Base-by-base conservation (phyloP, 1,140 invertebrate species). In the Brachionus rotundiformis region DNA sequence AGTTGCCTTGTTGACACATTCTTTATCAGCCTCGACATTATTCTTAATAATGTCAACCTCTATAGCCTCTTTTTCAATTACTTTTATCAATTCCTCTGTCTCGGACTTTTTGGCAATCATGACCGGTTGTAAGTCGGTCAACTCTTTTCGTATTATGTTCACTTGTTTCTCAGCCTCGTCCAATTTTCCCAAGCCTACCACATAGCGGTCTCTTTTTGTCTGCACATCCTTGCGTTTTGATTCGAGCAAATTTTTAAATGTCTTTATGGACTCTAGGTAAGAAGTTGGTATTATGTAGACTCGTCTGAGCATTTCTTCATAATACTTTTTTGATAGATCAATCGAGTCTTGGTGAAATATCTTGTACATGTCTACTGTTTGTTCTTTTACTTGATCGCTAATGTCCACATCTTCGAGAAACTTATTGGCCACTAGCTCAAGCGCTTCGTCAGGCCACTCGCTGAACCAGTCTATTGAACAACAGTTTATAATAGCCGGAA, bases 361-460 rank as follows among this genome's bases (percentile, higher is more conserved):
- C 83, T 88, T 86, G 83, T 87, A 88, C 85, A 88, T 87, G 44
- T 84, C 83, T 10, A 88, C 86, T 13, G 85, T 84, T 75, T 86
- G 81, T 10, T 84, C 82, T 39, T 87, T 82, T 0, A 87, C 83
- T 81, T 86, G 84, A 13, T 86, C 82, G 6, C 85, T 84, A 85
- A 88, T 87, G 68, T 88, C 87, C 2, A 88, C 85, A 71, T 88
- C 87, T 81, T 88, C 87, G 0, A 88, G 82, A 82, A 87, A 88
- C 63, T 75, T 31, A 0, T 29, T 19, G 36, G 95, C 95, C 13
- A 98, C 94, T 84, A 92, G 92, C 85, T 95, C 93, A 39, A 88
- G 83, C 4, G 88, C 87, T 85, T 88, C 88, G 68, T 87, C 85
- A 19, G 87, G 87, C 88, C 88, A 88, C 3, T 86, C 85, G 86